Evolutionary conservation across 2,888 invertebrate species (phyloP), one percentile per base, ranked within the genome.

Genomic region (Hyposoter dolosus): DNA sequence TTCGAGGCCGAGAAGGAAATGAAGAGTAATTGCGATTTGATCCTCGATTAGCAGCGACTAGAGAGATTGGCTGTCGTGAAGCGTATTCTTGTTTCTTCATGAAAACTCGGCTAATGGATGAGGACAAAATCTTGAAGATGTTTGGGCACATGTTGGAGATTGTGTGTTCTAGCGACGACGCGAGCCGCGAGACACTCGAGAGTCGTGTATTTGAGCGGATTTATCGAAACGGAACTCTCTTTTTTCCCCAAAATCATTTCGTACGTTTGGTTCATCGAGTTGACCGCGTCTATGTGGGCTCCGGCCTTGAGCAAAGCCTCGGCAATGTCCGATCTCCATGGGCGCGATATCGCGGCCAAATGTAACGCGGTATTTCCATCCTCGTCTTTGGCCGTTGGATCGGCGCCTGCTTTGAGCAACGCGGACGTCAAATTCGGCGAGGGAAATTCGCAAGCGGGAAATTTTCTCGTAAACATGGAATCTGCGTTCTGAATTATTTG

Each of bases 311-410:
- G 95, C 7, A 99, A 95, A 10, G 96, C 96, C 89, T 96, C 95
- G 0, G 98, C 96, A 3, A 88, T 82, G 19, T 90, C 90, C 2
- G 84, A 87, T 10, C 89, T 87, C 90, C 97, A 97, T 0, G 97
- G 97, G 88, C 95, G 94, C 83, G 97, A 96, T 94, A 97, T 96
- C 86, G 97, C 98, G 0, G 97, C 97, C 85, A 98, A 95, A 93
- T 99, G 99, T 74, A 99, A 95, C 15, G 98, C 97, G 28, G 98
- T 98, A 94, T 98, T 98, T 28, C 98, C 98, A 82, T 96, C 96
- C 77, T 96, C 96, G 94, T 99, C 99, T 2, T 96, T 94, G 0
- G 97, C 96, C 94, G 97, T 97, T 0, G 97, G 96, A 94, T 97
- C 96, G 0, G 98, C 98, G 15, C 98, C 99, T 35, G 98, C 97